Conservation (phyloP, 2,797 vertebrate species). For the Astyanax mexicanus region DNA sequence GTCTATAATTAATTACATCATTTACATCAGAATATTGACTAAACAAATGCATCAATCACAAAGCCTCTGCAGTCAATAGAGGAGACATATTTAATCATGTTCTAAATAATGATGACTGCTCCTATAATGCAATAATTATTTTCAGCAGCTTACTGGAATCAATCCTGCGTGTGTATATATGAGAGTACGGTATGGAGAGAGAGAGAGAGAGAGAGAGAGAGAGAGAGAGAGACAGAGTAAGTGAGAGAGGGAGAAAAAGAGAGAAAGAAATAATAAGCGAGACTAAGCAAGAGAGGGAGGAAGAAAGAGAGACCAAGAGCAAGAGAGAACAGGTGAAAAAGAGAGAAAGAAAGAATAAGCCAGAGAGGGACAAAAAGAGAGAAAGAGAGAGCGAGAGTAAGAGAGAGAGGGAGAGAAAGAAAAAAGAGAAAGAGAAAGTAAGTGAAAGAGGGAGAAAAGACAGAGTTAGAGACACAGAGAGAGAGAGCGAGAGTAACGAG, state of each 20-base stretch:
- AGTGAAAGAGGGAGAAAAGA: too few relatives aligned
- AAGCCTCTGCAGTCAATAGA: constrained; percentile 89
- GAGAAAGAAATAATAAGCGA: constrained; percentile 19
- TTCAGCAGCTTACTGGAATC: constrained; percentile 94
- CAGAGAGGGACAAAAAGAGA: too few relatives aligned
- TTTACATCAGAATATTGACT: constrained; percentile 98
- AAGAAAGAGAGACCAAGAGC: too few relatives aligned
- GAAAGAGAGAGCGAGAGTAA: too few relatives aligned
- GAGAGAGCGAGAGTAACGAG: too few relatives aligned
- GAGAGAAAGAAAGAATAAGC: too few relatives aligned
- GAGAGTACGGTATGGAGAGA: constrained; percentile 32
- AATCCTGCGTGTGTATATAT: constrained; percentile 79
- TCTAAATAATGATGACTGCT: constrained; percentile 97
- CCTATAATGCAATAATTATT: constrained; percentile 96
- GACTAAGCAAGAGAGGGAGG: constrained; percentile 31
- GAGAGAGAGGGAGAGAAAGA: too few relatives aligned
- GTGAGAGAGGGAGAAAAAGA: constrained; percentile 22
- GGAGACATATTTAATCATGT: constrained; percentile 98
- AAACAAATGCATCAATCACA: constrained; percentile 99
- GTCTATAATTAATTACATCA: constrained; percentile 99
- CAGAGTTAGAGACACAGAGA: too few relatives aligned
- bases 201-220: constrained; percentile 69
- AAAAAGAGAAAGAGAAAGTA: too few relatives aligned
- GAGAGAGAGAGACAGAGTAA: constrained; percentile 38
- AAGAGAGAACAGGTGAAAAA: too few relatives aligned